Evolutionary conservation across 2,888 invertebrate species (phyloP), one percentile per base, ranked within the genome.

Genomic region (Luffia ferchaultella): DNA sequence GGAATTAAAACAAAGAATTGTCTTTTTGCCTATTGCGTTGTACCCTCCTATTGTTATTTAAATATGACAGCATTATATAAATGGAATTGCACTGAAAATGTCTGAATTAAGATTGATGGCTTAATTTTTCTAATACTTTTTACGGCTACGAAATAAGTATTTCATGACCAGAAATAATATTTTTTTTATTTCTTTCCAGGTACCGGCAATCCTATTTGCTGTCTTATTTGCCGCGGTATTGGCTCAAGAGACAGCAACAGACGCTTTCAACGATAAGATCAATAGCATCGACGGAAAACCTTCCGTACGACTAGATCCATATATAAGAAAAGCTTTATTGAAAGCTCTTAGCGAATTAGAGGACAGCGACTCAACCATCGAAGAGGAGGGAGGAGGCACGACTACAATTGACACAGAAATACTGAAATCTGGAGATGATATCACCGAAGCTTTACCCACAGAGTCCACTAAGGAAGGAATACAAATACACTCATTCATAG

Each of bases 271-370:
- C 57, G 79, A 85, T 51, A 75, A 72, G 53, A 61, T 68, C 17
- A 86, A 86, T 56, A 76, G 66, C 18, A 69, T 85, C 42, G 82
- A 83, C 47, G 52, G 76, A 2, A 79, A 79, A 50, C 71, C 88
- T 1, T 87, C 90, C 1, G 83, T 88, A 1, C 87, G 89, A 52
- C 70, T 93, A 50, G 93, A 93, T 67, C 89, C 90, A 45, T 90
- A 89, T 55, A 86, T 94, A 30, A 84, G 93, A 16, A 88, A 89
- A 69, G 93, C 93, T 1, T 74, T 93, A 43, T 75, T 93, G 2
- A 89, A 89, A 73, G 93, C 93, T 12, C 80, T 94, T 2, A 89
- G 88, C 48, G 92, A 93, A 61, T 75, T 93, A 47, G 93, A 93
- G 71, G 87, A 88, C 55, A 89, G 87, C 55, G 73, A 67, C 17